Evolutionary conservation across 2,797 vertebrate species (phyloP).

Genomic region (Chrosomus eos): DNA sequence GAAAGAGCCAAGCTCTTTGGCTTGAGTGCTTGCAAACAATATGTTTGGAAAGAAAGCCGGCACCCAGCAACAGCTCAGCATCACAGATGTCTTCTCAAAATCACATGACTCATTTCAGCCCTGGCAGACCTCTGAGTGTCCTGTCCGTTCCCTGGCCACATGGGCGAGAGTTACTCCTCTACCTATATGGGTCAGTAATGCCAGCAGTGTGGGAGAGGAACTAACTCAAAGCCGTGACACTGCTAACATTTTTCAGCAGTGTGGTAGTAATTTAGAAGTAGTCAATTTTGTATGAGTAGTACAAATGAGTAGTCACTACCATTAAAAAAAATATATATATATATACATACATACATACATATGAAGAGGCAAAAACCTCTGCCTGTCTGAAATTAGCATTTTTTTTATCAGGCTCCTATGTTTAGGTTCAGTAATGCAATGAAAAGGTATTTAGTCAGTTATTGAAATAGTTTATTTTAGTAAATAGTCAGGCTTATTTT

Average conservation of each 20-base stretch:
- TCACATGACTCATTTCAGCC: slow-evolving; percentile 63
- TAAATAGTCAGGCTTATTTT: no score
- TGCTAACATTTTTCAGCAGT: background rate
- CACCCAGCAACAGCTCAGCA: slow-evolving; percentile 36
- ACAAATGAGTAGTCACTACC: background rate
- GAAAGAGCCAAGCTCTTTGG: slow-evolving; percentile 61
- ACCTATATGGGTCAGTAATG: background rate
- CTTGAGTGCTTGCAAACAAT: slow-evolving; percentile 66
- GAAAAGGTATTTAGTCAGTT: no score
- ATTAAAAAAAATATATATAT: no score
- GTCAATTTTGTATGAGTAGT: background rate
- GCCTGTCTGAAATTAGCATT: no score
- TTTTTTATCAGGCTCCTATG: no score
- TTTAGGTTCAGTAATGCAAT: no score
- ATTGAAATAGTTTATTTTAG: no score
- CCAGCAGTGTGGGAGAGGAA: background rate
- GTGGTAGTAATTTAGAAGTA: background rate
- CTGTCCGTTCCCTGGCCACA: background rate
- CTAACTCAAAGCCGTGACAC: background rate
- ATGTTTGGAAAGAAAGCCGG: slow-evolving; percentile 50
- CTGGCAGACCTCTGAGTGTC: slow-evolving; percentile 16
- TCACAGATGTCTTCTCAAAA: slow-evolving; percentile 54
- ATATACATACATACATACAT: no score
- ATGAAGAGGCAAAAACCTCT: no score
- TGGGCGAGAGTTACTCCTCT: background rate